Evolutionary conservation across 2,797 vertebrate genomes (phyloP), one percentile per base, ranked within the genome.

Genomic region (Clamator glandarius): DNA sequence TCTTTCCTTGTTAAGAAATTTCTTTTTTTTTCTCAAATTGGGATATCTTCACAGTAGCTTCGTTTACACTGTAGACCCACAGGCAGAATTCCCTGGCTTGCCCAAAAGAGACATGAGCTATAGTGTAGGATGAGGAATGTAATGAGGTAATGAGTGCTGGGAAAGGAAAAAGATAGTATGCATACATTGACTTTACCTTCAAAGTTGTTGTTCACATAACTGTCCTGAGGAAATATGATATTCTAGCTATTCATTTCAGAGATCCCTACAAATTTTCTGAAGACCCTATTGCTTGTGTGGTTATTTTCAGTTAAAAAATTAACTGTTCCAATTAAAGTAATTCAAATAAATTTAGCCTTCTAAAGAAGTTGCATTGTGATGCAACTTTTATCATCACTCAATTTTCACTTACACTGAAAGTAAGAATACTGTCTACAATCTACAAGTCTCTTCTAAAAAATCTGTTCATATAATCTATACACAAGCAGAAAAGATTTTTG

Each of bases 341-440:
- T 15, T 61, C 35, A 82, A 90, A 59, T 86, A 82, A 52, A 35
- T 86, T 89, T 17, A 59, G 13, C n/a, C 92, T 90, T 31, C 42
- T 52, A 44, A 72, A 92, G 61, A 67, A 1, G 3, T 17, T 72
- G 7, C 15, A 26, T 26, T 46, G 8, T 73, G 26, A 63, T 70
- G 26, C 15, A 55, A 39, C 35, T 66, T 23, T 23, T 57, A 66
- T 44, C 14, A 58, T 75, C 58, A 50, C 21, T 67, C 36, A 41
- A 4, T 83, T 87, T 79, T 54, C 26, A 67, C 21, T 88, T 41
- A 14, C 15, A 15, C 0, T 0, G 39, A 88, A 52, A 4, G 15
- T 11, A 86, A 68, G 23, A 69, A 74, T 48, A 28, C 26, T 83
- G 21, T 18, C 24, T 9, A 64, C 9, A 72, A 14, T 83, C 50